Evolutionary conservation across 2,797 vertebrate genomes (phyloP).

Genomic region (Enteromius treurensis): DNA sequence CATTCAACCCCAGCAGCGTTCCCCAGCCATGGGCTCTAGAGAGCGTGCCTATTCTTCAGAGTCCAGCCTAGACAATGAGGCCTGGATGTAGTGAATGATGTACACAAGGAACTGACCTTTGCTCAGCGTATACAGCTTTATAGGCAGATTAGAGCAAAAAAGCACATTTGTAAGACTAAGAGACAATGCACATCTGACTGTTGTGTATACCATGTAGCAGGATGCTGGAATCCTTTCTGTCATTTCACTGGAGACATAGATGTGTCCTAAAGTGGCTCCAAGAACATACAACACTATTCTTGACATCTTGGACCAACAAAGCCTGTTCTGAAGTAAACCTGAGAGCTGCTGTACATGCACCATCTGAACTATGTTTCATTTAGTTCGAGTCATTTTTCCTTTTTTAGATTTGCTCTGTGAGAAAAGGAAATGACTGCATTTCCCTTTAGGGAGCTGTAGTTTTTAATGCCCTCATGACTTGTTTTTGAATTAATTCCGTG

Average conservation of each 20-base stretch:
- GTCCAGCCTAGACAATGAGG: conserved; percentile 76
- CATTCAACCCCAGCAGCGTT: conserved; percentile 72
- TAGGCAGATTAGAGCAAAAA: conserved; percentile 3
- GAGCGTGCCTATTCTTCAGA: conserved; percentile 73
- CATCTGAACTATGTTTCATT: not conserved
- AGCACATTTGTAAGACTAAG: conserved; percentile 38
- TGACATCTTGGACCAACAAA: conserved; percentile 12
- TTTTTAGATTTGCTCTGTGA: not conserved
- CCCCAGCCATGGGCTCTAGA: conserved; percentile 70
- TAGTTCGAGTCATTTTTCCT: not conserved
- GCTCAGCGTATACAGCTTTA: not conserved
- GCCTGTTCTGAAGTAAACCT: not conserved
- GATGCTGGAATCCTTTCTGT: conserved; percentile 23
- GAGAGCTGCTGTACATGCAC: not conserved
- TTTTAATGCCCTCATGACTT: conserved; percentile 9
- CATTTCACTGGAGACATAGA: conserved; percentile 34
- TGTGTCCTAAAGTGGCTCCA: conserved; percentile 10
- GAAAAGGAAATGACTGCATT: not conserved
- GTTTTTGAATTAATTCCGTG: not conserved
- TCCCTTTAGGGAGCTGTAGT: not conserved
- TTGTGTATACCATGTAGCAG: conserved; percentile 30
- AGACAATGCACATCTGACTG: conserved; percentile 23
- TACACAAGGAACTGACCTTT: not conserved
- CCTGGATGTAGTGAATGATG: conserved; percentile 77
- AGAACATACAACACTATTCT: not conserved